Conservation (phyloP, 92 coral and sea anemone genomes). For the Epizoanthus stellaris region DNA sequence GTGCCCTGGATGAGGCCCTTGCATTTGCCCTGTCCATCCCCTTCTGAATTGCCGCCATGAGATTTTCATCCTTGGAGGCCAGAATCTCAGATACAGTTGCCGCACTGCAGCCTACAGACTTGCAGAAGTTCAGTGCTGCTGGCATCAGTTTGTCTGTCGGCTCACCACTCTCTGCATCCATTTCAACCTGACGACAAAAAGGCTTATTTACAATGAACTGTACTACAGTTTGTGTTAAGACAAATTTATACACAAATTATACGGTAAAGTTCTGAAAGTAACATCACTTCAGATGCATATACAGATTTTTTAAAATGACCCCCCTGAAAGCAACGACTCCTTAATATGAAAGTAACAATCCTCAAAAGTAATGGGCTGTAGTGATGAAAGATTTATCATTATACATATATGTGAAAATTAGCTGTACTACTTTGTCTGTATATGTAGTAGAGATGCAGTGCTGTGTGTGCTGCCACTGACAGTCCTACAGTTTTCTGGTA, state of each 20-base stretch:
- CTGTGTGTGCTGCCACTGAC: no score
- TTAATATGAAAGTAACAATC: not conserved
- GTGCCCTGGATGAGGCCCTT: conserved; percentile 79
- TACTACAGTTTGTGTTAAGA: no score
- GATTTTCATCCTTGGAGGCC: conserved; percentile 76
- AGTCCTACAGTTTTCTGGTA: no score
- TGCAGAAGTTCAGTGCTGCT: conserved; percentile 72
- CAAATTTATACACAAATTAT: no score
- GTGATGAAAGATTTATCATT: no score
- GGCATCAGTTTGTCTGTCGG: conserved; percentile 81
- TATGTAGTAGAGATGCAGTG: not conserved
- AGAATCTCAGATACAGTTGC: conserved; percentile 80
- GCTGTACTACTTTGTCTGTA: not conserved
- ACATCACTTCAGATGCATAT: not conserved
- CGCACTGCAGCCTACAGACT: conserved; percentile 75
- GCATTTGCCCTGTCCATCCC: conserved; percentile 79
- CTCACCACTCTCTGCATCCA: conserved; percentile 80
- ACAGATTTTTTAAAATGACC: no score
- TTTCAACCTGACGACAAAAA: conserved; percentile 65
- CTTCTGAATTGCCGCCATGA: conserved; percentile 89
- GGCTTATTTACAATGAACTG: not conserved
- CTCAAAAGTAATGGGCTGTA: not conserved
- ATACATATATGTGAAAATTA: not conserved
- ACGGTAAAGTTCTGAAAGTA: not conserved
- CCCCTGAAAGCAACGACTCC: no score